Percentiles rank a stretch among this genome's conserved stretches.
Evolutionary conservation across 2,113 vertebrate genomes (phyloP).

Genomic region (Tringa solitaria): DNA sequence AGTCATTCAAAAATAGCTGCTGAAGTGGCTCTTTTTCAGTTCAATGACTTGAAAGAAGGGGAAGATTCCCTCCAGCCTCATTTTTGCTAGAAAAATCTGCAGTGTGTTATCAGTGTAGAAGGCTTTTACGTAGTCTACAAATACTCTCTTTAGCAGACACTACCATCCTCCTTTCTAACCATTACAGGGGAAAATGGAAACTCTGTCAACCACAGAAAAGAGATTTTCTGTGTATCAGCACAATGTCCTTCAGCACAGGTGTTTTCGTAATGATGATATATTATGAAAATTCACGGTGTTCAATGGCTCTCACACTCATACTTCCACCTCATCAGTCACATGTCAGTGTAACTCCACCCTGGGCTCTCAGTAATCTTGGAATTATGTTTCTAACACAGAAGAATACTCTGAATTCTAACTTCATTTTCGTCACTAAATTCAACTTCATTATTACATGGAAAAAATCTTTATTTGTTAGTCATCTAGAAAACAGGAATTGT

Average conservation of each 20-base stretch:
- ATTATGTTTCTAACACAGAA: constrained; percentile 53
- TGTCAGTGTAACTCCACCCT: constrained; percentile 59
- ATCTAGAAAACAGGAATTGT: not conserved
- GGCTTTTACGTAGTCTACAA: not conserved
- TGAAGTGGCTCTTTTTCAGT: constrained; percentile 6
- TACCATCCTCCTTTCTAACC: not conserved
- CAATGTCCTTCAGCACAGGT: constrained; percentile 63
- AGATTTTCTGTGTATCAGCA: constrained; percentile 62
- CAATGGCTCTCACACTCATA: constrained; percentile 64
- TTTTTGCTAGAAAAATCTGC: not conserved
- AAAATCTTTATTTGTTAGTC: not conserved
- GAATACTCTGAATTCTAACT: constrained; percentile 16
- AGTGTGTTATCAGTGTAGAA: not conserved
- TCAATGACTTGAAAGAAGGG: not conserved
- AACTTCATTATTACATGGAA: constrained; percentile 25
- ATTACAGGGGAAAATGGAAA: not conserved
- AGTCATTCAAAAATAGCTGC: constrained; percentile 13
- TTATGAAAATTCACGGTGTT: constrained; percentile 64
- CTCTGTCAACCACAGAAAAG: constrained; percentile 1
- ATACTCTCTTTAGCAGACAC: not conserved
- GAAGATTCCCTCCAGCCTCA: not conserved
- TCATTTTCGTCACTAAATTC: not conserved
- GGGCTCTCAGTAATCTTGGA: constrained; percentile 39
- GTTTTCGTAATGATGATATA: constrained; percentile 74
- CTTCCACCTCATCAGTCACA: constrained; percentile 78